A percentile compares a stretch with the other conserved stretches of the same genome.
These are phyloP conservation scores for Rhabdomys pumilio DNA, from an alignment of 2,797 vertebrate genomes.

Conservation along the genomic window DNA sequence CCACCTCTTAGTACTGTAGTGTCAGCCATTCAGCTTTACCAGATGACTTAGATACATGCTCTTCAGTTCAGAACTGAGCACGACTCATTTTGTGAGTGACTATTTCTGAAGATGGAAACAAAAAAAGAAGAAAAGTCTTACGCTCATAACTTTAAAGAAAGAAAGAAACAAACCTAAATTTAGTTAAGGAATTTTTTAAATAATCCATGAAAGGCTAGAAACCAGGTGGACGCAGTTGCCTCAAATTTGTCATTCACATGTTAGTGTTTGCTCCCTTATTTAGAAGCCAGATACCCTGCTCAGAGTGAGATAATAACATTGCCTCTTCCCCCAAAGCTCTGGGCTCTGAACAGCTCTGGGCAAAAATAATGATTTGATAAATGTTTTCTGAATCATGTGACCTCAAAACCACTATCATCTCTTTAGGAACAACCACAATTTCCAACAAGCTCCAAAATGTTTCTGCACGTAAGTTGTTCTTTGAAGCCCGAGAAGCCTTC, in stretches of 20 bases:
- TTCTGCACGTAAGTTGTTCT: neutral
- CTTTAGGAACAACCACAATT: conserved; percentile 28
- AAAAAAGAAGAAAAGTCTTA: neutral
- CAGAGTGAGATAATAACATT: neutral
- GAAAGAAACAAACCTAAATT: neutral
- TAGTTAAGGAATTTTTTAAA: neutral
- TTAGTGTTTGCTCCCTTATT: neutral
- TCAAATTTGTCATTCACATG: neutral
- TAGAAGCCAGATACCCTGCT: neutral
- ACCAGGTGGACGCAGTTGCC: neutral
- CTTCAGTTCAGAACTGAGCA: neutral
- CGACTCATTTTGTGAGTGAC: neutral
- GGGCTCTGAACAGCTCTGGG: neutral
- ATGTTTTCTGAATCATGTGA: conserved; percentile 12
- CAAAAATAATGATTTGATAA: conserved; percentile 36
- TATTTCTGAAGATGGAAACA: conserved; percentile 25
- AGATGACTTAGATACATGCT: neutral
- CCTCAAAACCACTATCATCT: neutral
- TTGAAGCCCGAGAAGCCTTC: neutral
- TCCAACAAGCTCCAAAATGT: neutral
- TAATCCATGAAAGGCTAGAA: neutral
- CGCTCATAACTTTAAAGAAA: neutral
- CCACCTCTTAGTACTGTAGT: neutral
- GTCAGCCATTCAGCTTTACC: neutral
- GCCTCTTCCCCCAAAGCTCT: conserved; percentile 6